These are phyloP conservation scores for Gymnoscopelus braueri DNA, from an alignment of 2,797 vertebrate species.

Conservation along the genomic window DNA sequence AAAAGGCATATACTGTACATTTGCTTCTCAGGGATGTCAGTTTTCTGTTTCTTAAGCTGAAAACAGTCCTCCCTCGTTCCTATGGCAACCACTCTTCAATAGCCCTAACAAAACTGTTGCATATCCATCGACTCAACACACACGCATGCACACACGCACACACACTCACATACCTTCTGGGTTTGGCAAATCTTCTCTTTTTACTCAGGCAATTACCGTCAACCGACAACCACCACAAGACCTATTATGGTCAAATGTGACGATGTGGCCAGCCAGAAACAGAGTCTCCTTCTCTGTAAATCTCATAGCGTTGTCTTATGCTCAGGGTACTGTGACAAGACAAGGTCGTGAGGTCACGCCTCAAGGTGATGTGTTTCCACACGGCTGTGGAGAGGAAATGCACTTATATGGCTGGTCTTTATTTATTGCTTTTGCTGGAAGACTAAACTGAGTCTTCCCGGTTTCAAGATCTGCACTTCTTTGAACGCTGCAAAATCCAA, in stretches of 20 bases:
- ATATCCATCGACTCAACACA: constrained; percentile 29
- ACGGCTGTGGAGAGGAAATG: constrained; percentile 73
- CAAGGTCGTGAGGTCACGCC: constrained; percentile 72
- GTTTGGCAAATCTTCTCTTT: constrained; percentile 72
- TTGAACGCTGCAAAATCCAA: constrained; percentile 12
- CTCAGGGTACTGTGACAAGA: constrained; percentile 75
- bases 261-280: constrained; percentile 61
- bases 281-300: constrained; percentile 77
- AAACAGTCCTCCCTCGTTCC: constrained; percentile 60
- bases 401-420: constrained; percentile 83
- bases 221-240: constrained; percentile 68
- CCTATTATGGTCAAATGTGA: constrained; percentile 86
- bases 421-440: constrained; percentile 76
- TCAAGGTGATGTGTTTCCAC: constrained; percentile 86
- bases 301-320: constrained; percentile 75
- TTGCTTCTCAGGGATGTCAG: constrained; percentile 51
- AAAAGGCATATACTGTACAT: constrained; percentile 44
- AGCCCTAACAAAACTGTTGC: constrained; percentile 71
- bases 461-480: constrained; percentile 49
- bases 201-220: constrained; percentile 76
- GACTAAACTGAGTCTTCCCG: constrained; percentile 50
- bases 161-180: constrained; percentile 40
- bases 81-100: constrained; percentile 67
- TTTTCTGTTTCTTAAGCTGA: constrained; percentile 66
- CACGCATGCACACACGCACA: neutral